A percentile compares a stretch with the other conserved stretches of the same genome.
phyloP scores from a whole-genome alignment of 1,140 invertebrate species.

The Copidosoma floridanum region DNA sequence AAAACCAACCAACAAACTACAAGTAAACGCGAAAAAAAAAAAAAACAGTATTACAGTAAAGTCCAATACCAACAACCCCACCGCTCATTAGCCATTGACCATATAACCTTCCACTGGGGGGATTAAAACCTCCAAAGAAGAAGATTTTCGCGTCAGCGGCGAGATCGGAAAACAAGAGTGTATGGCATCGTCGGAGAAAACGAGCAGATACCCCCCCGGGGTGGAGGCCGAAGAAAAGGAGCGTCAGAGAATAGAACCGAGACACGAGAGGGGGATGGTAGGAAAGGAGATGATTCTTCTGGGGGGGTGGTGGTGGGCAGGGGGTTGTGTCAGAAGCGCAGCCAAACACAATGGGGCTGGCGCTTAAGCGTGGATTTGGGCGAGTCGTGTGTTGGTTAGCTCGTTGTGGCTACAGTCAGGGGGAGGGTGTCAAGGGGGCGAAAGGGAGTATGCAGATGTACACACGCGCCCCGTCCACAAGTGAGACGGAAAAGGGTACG shows the following conservation, averaged over 20 bases:
- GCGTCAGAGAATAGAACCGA: neutral
- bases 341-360: slow-evolving; percentile 45
- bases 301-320: slow-evolving; percentile 36
- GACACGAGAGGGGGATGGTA: neutral
- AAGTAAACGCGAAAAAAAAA: too few relatives aligned
- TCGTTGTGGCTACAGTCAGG: slow-evolving; percentile 37
- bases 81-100: neutral
- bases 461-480: neutral
- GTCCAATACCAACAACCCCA: too few relatives aligned
- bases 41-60: too few relatives aligned
- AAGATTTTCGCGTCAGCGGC: neutral
- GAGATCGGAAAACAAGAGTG: neutral
- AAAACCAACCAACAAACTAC: too few relatives aligned
- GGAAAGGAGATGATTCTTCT: slow-evolving; percentile 1
- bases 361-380: slow-evolving; percentile 47
- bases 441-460: neutral
- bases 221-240: slow-evolving; percentile 19
- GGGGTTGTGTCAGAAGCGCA: too few relatives aligned
- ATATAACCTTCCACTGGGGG: neutral
- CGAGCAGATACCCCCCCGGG: neutral
- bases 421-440: slow-evolving; percentile 20
- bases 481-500: too few relatives aligned
- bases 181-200: neutral
- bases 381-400: slow-evolving; percentile 49
- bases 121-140: slow-evolving; percentile 6